Base-by-base conservation (phyloP, 2,888 invertebrate genomes). In the Sinotaia quadrata region DNA sequence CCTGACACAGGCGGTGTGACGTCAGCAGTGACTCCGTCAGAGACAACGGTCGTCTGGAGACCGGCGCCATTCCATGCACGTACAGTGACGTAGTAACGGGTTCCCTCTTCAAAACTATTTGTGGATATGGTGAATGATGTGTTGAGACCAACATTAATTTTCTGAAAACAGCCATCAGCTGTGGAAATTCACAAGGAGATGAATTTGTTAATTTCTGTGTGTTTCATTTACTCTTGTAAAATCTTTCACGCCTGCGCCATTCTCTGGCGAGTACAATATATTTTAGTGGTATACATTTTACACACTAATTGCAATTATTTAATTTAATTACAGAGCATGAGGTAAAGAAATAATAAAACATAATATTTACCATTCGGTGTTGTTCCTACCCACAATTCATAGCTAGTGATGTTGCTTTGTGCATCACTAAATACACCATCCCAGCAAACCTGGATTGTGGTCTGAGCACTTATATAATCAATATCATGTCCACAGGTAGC, bases 11-110 rank as follows among this genome's bases (percentile, higher is more conserved):
- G 79, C 10, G 72, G 67, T n/a, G 68, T 71, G 36, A 69, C 66
- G 66, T 81, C 81, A 33, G 78, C 59, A 1, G 75, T 29, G 36
- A 77, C 75, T 5, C 77, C 78, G 36, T 75, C 73, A 10, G 79
- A 78, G 2, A 63, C 52, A 5, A 67, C 58, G 18, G 72, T 59
- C 18, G 69, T 69, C 21, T 54, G 63, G 4, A 78, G 66, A n/a
- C 75, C 78, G 18, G 75, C 76, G n/a, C 52, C 51, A 56, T 78
- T 78, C 24, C 58, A 67, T 24, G 78, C 77, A n/a, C 65, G 68
- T 4, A 78, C 72, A 2, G 73, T 73, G 27, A 75, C 68, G 59
- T 68, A 75, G 52, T 75, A 71, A 37, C 59, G 37, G 5, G 67
- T 71, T 21, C 73, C 75, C 8, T 51, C 37, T 21, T 69, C 66